phyloP scores from a whole-genome alignment of 2,113 vertebrate species.

The Chloroceryle aenea region DNA sequence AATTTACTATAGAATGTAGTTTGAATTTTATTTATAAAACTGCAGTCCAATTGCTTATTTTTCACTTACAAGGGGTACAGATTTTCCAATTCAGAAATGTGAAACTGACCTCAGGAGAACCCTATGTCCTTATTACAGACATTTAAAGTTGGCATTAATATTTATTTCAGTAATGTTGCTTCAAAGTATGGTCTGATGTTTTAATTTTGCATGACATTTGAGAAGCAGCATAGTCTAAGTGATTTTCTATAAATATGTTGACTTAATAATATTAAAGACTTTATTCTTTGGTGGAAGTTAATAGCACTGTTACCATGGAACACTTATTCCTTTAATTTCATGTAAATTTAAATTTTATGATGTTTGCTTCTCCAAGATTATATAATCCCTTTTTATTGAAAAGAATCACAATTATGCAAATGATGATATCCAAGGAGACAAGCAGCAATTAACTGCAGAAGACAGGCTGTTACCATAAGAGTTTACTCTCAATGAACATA shows the following conservation, averaged over 20 bases:
- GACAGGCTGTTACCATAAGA: conserved; percentile 71
- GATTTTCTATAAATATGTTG: conserved; percentile 67
- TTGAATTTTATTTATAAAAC: neutral
- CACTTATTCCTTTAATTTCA: conserved; percentile 78
- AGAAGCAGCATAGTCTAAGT: conserved; percentile 52
- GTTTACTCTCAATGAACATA: conserved; percentile 67
- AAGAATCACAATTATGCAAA: conserved; percentile 80
- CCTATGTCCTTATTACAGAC: conserved; percentile 43
- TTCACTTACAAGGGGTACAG: neutral
- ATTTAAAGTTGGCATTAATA: conserved; percentile 53
- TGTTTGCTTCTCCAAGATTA: conserved; percentile 79
- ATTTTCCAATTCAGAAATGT: neutral
- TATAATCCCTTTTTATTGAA: conserved; percentile 78
- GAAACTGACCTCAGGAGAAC: conserved; percentile 30
- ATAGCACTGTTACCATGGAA: conserved; percentile 72
- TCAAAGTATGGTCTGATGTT: conserved; percentile 64
- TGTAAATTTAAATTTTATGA: conserved; percentile 79
- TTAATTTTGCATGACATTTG: conserved; percentile 75
- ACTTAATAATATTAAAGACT: conserved; percentile 70
- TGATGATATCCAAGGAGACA: conserved; percentile 77
- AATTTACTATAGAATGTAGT: neutral
- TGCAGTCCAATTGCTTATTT: neutral
- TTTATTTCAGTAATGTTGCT: conserved; percentile 55
- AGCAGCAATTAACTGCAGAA: conserved; percentile 78
- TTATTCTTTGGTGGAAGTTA: conserved; percentile 72